Conservation (phyloP, 23 tunicate genomes). For the Styela clava region DNA sequence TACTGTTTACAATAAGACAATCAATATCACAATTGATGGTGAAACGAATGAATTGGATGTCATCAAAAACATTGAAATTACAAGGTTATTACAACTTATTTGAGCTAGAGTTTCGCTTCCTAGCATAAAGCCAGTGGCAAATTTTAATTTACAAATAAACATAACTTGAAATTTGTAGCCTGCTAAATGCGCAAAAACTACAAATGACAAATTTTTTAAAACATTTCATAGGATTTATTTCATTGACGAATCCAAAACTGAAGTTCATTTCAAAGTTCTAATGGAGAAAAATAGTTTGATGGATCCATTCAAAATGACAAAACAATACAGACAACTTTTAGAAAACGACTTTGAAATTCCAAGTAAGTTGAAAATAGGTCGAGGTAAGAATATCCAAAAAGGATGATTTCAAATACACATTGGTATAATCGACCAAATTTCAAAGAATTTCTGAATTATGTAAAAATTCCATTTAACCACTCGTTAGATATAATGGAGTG, state of each 20-base stretch:
- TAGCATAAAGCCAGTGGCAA: no score
- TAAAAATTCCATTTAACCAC: no score
- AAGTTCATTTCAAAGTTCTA: constrained; percentile 46
- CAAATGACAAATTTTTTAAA: no score
- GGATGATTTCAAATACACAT: no score
- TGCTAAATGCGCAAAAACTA: no score
- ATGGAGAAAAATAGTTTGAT: constrained; percentile 29
- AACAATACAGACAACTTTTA: constrained; percentile 4
- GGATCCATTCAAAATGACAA: constrained; percentile 75
- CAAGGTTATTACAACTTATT: no score
- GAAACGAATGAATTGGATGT: neutral
- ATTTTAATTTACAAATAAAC: no score
- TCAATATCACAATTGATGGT: neutral
- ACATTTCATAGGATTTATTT: constrained; percentile 19
- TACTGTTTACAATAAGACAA: neutral
- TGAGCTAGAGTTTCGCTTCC: no score
- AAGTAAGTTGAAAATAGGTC: neutral
- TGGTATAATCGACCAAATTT: no score
- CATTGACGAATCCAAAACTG: constrained; percentile 3
- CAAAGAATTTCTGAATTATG: no score
- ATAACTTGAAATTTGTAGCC: no score
- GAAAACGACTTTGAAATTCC: constrained; percentile 5
- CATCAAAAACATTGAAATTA: constrained; percentile 9
- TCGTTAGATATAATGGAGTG: neutral
- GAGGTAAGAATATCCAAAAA: no score